Base-by-base conservation (phyloP, 2,113 vertebrate genomes). In the Phoxinus phoxinus region DNA sequence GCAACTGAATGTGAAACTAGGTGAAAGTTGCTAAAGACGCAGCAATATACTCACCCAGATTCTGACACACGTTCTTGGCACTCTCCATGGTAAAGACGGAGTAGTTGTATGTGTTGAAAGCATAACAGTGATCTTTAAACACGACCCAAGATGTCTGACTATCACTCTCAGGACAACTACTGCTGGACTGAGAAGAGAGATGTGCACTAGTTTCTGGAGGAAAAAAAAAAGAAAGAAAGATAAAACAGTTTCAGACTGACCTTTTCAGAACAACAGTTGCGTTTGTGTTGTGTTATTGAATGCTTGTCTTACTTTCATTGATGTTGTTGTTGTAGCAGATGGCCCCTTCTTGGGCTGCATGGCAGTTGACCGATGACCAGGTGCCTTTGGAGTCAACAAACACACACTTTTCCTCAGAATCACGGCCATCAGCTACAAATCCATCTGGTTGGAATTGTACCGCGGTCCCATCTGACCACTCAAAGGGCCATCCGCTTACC, bases 401-500 rank as follows among this genome's bases (percentile, higher is more conserved):
- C 84, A 97, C 90, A 90, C 98, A 99, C 88, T 92, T 93, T 84
- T 94, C 94, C 58, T 93, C 89, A 27, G 59, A 91, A 48, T 91
- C 88, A 48, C 44, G 89, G 12, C 83, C 86, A 67, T 90, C 58
- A 30, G 73, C 82, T 72, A 87, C 79, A 48, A 91, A 87, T 88
- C 96, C 92, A 90, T 85, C 91, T 3, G 90, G 90, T 6, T 80
- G 90, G 86, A 96, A 97, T 87, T 96, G 89, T 83, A 95, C 90
- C 1, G 23, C 13, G 0, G 95, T 97, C 73, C 97, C 97, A 79
- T 99, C 98, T 17, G 98, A 98, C 98, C 98, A 99, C 88, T 98
- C 97, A 78, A 95, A 96, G 86, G 87, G 89, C 46, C 92, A 91
- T 73, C 93, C 90, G 6, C 56, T 93, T 63, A 90, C 93, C 98